Evolutionary conservation across 2,113 vertebrate species (phyloP).

Genomic region (Fregata magnificens): DNA sequence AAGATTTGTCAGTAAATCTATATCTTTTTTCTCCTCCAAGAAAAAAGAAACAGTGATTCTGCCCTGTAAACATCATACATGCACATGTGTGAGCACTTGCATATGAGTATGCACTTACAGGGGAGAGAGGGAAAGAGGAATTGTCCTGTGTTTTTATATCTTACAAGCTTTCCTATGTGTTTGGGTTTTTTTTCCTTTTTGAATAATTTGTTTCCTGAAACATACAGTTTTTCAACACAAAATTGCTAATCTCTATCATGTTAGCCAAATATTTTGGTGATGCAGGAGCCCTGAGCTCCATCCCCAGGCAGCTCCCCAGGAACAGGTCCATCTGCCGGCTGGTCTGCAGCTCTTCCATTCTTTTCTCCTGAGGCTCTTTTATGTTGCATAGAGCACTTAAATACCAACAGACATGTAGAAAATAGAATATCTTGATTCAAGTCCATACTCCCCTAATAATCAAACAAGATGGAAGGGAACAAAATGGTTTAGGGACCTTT

Average conservation of each 20-base stretch:
- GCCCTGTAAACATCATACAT: rapidly evolving
- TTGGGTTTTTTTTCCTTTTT: not conserved
- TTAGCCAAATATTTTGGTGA: not conserved
- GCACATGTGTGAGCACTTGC: not conserved
- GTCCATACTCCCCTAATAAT: not conserved
- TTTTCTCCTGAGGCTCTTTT: not conserved
- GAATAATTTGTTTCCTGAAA: not conserved
- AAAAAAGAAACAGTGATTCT: not conserved
- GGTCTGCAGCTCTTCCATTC: not conserved
- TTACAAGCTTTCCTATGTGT: not conserved
- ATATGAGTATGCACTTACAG: not conserved
- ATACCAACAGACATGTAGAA: not conserved
- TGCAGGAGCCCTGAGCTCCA: not conserved
- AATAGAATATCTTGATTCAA: not conserved
- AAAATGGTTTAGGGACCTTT: not conserved
- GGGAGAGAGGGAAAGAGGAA: not conserved
- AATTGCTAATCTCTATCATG: not conserved
- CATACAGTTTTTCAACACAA: not conserved
- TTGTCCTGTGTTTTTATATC: not conserved
- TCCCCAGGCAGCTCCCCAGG: not conserved
- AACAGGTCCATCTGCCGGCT: not conserved
- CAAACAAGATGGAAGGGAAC: not conserved
- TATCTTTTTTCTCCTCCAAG: not conserved
- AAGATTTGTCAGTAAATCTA: not conserved
- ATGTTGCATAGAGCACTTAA: not conserved